A percentile compares a stretch with the other conserved stretches of the same genome.
Evolutionary conservation across 1,140 invertebrate species (phyloP).

Genomic region (Charaxes varanes): DNA sequence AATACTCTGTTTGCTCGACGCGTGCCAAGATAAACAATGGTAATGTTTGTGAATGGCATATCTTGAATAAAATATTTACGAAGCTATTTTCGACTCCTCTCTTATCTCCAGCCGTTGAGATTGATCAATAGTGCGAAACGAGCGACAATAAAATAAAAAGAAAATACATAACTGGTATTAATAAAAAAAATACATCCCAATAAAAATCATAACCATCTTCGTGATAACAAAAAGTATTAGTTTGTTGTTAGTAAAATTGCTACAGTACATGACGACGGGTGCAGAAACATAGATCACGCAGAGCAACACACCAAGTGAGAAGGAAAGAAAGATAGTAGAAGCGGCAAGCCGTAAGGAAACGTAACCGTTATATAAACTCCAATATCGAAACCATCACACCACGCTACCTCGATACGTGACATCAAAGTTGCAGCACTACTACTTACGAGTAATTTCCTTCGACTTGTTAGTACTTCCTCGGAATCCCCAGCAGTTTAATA

Average conservation of each 20-base stretch:
- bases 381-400: slow-evolving; percentile 61
- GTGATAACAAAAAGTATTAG: slow-evolving; percentile 13
- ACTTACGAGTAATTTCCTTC: slow-evolving; percentile 48
- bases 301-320: slow-evolving; percentile 58
- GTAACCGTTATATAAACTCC: slow-evolving; percentile 8
- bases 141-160: slow-evolving; percentile 5
- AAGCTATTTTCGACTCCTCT: background rate
- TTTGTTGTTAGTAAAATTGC: slow-evolving; percentile 38
- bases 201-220: slow-evolving; percentile 15
- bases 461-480: slow-evolving; percentile 30
- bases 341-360: slow-evolving; percentile 35
- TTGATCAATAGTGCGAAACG: slow-evolving; percentile 1
- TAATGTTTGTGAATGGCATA: slow-evolving; percentile 12
- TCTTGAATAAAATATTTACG: slow-evolving; percentile 8
- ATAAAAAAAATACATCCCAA: slow-evolving; percentile 12
- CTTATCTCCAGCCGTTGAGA: background rate
- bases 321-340: slow-evolving; percentile 33
- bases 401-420: slow-evolving; percentile 63
- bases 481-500: slow-evolving; percentile 42
- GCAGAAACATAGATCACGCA: slow-evolving; percentile 42
- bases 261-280: slow-evolving; percentile 19
- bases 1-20: slow-evolving; percentile 5
- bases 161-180: too few species aligned
- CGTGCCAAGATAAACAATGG: slow-evolving; percentile 16
- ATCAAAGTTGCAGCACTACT: slow-evolving; percentile 57